Evolutionary conservation across 2,797 vertebrate genomes (phyloP), one percentile per base, ranked within the genome.

Genomic region (Sebastes glaucus): DNA sequence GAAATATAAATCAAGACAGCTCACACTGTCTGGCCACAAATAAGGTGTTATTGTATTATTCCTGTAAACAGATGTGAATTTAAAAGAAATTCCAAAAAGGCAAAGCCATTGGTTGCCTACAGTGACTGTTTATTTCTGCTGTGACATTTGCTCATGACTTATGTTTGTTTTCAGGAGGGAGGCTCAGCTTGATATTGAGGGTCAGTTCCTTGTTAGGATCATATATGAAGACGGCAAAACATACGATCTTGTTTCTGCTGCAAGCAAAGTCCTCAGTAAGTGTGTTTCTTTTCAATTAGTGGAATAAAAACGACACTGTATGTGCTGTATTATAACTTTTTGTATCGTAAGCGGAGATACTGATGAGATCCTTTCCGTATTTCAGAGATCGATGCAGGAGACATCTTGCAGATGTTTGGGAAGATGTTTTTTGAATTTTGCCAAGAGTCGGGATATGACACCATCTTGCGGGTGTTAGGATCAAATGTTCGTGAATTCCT

Each of bases 361-460:
- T 52, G 46, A 78, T 23, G 28, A 20, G 46, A 46, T 86, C 1
- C 3, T 35, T 57, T 80, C 20, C 94, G 68, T 91, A 83, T 93
- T 95, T 81, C 93, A 99, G 99, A 98, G 94, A 96, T 99, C 33
- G 95, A 99, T 86, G 98, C 99, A 0, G 98, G 99, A 25, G 97
- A 97, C 90, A 99, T 99, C 92, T 96, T 99, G 88, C 99, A 99
- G 38, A 96, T 99, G 97, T 99, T 99, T 91, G 98, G 99, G 67
- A 99, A 99, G 95, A 99, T 99, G 99, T 99, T 99, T 95, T 99
- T 99, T 88, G 98, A 99, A 83, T 99, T 99, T 95, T 99, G 99
- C 91, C 99, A 99, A 92, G 99, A 99, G 93, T 99, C 99, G 23
- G 99, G 99, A 83, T 99, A 99, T 78, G 99, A 99, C 86, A 99